phyloP scores from a whole-genome alignment of 30 jellyfish, hydroid and myxozoan genomes.

The Phacellophora camtschatica region DNA sequence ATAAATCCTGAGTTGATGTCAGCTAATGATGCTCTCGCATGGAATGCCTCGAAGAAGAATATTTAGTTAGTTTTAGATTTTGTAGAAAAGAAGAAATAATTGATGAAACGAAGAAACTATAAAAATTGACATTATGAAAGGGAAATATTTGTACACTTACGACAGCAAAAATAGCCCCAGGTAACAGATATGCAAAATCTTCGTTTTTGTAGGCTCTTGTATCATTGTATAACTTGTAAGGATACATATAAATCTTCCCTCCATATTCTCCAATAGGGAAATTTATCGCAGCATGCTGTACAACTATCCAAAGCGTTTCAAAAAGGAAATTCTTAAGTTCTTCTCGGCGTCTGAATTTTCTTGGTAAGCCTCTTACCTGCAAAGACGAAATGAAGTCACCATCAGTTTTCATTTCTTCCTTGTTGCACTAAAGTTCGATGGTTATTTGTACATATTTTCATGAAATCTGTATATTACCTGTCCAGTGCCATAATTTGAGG shows the following conservation, averaged over 20 bases:
- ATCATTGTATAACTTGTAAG: constrained; percentile 69
- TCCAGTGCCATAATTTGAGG: constrained; percentile 67
- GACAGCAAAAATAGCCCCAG: constrained; percentile 45
- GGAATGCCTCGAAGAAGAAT: too few relatives aligned
- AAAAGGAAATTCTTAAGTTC: constrained; percentile 44
- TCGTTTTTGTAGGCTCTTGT: constrained; percentile 12
- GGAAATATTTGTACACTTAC: constrained; percentile 74
- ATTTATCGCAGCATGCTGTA: constrained; percentile 75
- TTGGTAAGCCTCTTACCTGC: constrained; percentile 82
- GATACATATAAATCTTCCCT: constrained; percentile 21
- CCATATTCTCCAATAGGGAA: constrained; percentile 61
- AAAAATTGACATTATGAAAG: too few relatives aligned
- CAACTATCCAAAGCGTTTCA: constrained; percentile 67
- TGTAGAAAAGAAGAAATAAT: too few relatives aligned
- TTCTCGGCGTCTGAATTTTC: constrained; percentile 3
- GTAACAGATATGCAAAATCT: constrained; percentile 44
- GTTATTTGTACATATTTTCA: not conserved
- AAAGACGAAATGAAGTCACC: too few relatives aligned
- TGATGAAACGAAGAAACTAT: too few relatives aligned
- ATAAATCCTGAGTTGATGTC: too few relatives aligned
- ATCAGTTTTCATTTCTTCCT: too few relatives aligned
- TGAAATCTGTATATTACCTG: constrained; percentile 13
- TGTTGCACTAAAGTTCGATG: too few relatives aligned
- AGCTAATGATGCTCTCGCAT: too few relatives aligned
- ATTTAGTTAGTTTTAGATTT: too few relatives aligned